These are phyloP conservation scores for Pararge aegeria DNA, from an alignment of 1,140 invertebrate species.

Conservation along the genomic window DNA sequence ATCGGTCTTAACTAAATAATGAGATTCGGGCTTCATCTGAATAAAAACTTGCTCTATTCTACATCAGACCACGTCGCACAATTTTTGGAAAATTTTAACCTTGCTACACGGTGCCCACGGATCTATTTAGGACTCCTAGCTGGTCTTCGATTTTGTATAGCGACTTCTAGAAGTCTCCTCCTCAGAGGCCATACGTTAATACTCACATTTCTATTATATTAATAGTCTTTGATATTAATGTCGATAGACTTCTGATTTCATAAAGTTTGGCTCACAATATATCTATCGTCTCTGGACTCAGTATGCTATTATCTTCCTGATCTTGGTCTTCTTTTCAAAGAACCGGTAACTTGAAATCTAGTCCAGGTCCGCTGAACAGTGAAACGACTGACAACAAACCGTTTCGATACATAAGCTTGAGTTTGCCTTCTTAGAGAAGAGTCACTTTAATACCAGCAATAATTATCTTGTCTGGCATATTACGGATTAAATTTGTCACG, in stretches of 20 bases:
- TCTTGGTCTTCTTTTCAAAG: not conserved
- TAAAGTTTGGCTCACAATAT: not conserved
- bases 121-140: not conserved
- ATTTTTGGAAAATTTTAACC: too few relatives aligned
- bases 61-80: too few relatives aligned
- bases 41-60: too few relatives aligned
- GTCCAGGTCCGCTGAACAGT: not conserved
- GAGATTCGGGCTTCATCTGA: too few relatives aligned
- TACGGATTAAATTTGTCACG: too few relatives aligned
- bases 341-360: too few relatives aligned
- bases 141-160: not conserved
- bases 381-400: not conserved
- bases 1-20: not conserved
- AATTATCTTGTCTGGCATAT: too few relatives aligned
- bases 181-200: not conserved
- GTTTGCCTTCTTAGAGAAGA: too few relatives aligned
- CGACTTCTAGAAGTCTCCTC: not conserved
- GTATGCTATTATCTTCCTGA: not conserved
- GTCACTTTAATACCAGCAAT: too few relatives aligned
- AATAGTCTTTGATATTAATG: not conserved
- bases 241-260: not conserved
- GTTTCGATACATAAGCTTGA: too few relatives aligned
- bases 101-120: not conserved
- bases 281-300: too few relatives aligned
- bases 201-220: not conserved